Conservation (phyloP, 1,140 invertebrate genomes). For the Agraylea sexmaculata region DNA sequence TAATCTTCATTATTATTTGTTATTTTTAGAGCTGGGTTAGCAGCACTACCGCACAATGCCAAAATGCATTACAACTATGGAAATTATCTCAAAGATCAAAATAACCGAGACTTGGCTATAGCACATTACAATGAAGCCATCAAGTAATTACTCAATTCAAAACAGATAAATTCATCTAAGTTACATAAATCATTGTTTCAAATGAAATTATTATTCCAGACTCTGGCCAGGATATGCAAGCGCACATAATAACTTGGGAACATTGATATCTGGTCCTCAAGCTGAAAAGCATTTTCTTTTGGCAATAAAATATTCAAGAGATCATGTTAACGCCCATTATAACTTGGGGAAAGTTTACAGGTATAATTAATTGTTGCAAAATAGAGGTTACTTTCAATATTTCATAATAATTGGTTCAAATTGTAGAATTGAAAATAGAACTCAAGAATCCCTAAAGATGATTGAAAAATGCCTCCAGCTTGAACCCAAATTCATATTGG, state of each 20-base stretch:
- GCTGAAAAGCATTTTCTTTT: slow-evolving; percentile 67
- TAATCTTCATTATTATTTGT: slow-evolving; percentile 6
- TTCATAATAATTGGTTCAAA: no score
- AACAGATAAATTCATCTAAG: not conserved
- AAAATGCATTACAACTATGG: slow-evolving; percentile 89
- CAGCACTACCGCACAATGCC: slow-evolving; percentile 70
- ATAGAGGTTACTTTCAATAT: not conserved
- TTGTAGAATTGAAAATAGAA: slow-evolving; percentile 53
- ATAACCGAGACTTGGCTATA: slow-evolving; percentile 55
- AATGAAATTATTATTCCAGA: slow-evolving; percentile 38
- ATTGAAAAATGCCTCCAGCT: slow-evolving; percentile 51
- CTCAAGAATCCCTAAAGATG: slow-evolving; percentile 52
- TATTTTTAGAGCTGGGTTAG: slow-evolving; percentile 62
- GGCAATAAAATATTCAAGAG: slow-evolving; percentile 60
- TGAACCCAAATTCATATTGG: slow-evolving; percentile 53
- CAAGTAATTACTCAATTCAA: slow-evolving; percentile 50
- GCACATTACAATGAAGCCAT: slow-evolving; percentile 71
- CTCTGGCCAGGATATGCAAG: slow-evolving; percentile 78
- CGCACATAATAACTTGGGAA: slow-evolving; percentile 82
- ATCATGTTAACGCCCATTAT: slow-evolving; percentile 74
- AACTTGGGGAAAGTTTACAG: slow-evolving; percentile 76
- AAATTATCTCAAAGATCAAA: slow-evolving; percentile 70
- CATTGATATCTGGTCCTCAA: slow-evolving; percentile 53
- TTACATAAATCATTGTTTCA: no score
- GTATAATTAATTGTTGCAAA: slow-evolving; percentile 32